Percentiles rank a stretch among this genome's conserved stretches.
Conservation (phyloP, 2,888 invertebrate genomes). For the Stomorhina lunata region DNA sequence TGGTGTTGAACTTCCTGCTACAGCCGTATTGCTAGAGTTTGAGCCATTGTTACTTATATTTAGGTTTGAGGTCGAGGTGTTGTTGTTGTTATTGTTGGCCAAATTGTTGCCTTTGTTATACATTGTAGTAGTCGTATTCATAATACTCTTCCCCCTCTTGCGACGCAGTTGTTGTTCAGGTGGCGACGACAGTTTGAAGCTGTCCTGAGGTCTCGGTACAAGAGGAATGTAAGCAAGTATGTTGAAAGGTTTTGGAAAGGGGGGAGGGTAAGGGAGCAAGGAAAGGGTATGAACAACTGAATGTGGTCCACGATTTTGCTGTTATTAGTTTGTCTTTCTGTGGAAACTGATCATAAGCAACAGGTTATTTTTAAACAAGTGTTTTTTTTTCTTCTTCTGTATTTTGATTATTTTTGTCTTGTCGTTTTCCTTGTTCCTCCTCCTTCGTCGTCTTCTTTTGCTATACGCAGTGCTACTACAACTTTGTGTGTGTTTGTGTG, state of each 20-base stretch:
- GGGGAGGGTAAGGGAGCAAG: slow-evolving; percentile 19
- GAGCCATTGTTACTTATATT: slow-evolving; percentile 30
- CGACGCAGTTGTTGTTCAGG: slow-evolving; percentile 37
- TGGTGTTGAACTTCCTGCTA: slow-evolving; percentile 48
- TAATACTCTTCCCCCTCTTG: slow-evolving; percentile 25
- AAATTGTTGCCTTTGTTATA: slow-evolving; percentile 55
- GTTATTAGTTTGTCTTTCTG: slow-evolving; percentile 11
- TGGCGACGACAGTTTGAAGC: slow-evolving; percentile 47
- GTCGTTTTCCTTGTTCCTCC: slow-evolving; percentile 48
- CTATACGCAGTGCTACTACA: slow-evolving; percentile 41
- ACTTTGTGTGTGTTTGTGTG: not conserved
- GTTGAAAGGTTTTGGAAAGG: not conserved
- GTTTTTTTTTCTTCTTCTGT: slow-evolving; percentile 58
- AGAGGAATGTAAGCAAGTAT: not conserved
- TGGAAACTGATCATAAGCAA: slow-evolving; percentile 60
- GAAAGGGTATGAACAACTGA: slow-evolving; percentile 43
- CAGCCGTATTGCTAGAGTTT: slow-evolving; percentile 1
- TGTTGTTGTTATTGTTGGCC: slow-evolving; percentile 35
- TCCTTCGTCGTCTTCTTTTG: slow-evolving; percentile 35
- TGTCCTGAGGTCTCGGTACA: not conserved
- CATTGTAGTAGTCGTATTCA: slow-evolving; percentile 31
- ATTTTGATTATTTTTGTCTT: slow-evolving; percentile 45
- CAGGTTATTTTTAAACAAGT: slow-evolving; percentile 64
- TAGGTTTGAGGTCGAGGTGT: slow-evolving; percentile 29
- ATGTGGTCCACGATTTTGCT: slow-evolving; percentile 39